Base-by-base conservation (phyloP, 2,888 invertebrate species). In the Sarcophaga variegata region DNA sequence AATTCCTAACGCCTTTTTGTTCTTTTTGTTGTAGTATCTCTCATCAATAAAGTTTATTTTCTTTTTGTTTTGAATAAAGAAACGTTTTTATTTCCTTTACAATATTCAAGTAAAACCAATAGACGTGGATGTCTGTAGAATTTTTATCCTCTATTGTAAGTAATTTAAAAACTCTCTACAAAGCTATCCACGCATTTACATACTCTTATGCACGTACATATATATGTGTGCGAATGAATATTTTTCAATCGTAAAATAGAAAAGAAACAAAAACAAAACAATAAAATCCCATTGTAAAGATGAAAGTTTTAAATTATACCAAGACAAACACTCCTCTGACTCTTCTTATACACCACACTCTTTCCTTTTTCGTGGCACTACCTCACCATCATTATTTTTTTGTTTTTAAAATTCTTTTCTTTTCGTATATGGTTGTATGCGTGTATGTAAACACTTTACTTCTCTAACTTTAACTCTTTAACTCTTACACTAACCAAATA, bases 231-330 rank as follows among this genome's bases (percentile, higher is more conserved):
- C 3, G n/a, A 1, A 20, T 67, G 47, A 27, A 76, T 27, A 49
- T 78, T 66, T 69, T 84, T 84, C 84, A 87, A 86, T 81, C 60
- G 84, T 76, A 84, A 14, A 54, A 54, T 14, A 54, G 54, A 54
- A 54, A 54, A 54, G 17, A 12, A 54, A 54, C 10, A 37, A 67
- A 11, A 62, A n/a, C 66, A 72, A 49, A 77, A 77, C 76, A 77
- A 83, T 81, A 75, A 79, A 87, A 71, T 81, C 78, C 72, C 78
- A 87, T 87, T 87, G 78, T 81, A 64, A 67, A 71, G 78, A 87
- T 79, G 84, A 79, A 87, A 81, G 71, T 79, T 87, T 62, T 20
- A 62, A 62, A 62, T 17, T 62, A 62, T 62, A 11, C 22, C 62
- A 62, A 20, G 62, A 22, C 62, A 71, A 63, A 70, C 64, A 27